These are phyloP conservation scores for Aphodius granarius DNA, from an alignment of 2,888 invertebrate genomes.

Conservation along the genomic window DNA sequence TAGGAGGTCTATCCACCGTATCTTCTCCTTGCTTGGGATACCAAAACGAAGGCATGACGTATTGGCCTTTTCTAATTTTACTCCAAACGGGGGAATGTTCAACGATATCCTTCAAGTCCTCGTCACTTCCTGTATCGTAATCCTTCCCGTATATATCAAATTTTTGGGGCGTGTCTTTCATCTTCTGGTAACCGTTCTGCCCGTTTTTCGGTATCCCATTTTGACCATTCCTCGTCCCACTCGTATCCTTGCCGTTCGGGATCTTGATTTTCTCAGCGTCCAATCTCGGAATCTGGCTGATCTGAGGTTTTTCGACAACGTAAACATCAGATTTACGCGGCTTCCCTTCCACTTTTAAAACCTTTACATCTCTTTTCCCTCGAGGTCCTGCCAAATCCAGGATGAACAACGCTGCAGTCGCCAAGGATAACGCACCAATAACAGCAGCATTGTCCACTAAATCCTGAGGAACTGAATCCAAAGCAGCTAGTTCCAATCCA, in stretches of 20 bases:
- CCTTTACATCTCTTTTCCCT: slow-evolving; percentile 45
- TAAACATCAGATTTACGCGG: slow-evolving; percentile 23
- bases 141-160: slow-evolving; percentile 50
- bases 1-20: slow-evolving; percentile 56
- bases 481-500: slow-evolving; percentile 68
- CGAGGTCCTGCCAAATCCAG: slow-evolving; percentile 67
- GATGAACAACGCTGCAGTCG: slow-evolving; percentile 70
- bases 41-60: slow-evolving; percentile 53
- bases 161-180: slow-evolving; percentile 37
- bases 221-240: slow-evolving; percentile 24
- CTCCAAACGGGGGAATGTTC: slow-evolving; percentile 53
- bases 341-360: slow-evolving; percentile 15
- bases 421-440: slow-evolving; percentile 66
- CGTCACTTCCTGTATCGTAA: slow-evolving; percentile 43
- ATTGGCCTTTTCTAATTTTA: slow-evolving; percentile 52
- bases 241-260: slow-evolving; percentile 14
- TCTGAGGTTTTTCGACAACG: slow-evolving; percentile 23
- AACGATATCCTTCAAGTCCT: slow-evolving; percentile 37
- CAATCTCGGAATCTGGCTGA: slow-evolving; percentile 19
- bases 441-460: slow-evolving; percentile 73
- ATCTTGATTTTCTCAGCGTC: slow-evolving; percentile 28
- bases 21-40: slow-evolving; percentile 47
- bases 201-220: slow-evolving; percentile 27
- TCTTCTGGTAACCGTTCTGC: slow-evolving; percentile 34
- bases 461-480: slow-evolving; percentile 70